phyloP scores from a whole-genome alignment of 2,888 invertebrate genomes.

The Diarsia mendica region DNA sequence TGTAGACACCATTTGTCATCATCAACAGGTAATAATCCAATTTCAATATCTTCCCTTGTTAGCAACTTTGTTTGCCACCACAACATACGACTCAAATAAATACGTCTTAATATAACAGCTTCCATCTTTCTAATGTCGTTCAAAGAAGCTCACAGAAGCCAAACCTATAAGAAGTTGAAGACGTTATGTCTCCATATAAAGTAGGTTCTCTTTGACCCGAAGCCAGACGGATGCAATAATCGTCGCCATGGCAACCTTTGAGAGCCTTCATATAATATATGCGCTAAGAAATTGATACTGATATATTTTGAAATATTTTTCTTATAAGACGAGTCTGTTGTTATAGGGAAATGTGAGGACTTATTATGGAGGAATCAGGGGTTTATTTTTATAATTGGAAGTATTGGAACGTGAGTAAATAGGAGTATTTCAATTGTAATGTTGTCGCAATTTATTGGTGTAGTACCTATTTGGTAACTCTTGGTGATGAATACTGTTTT shows the following conservation, averaged over 20 bases:
- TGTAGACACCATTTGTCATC: background rate
- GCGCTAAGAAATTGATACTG: conserved; percentile 48
- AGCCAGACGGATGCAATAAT: conserved; percentile 58
- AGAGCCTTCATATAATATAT: conserved; percentile 40
- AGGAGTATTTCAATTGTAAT: background rate
- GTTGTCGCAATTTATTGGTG: background rate
- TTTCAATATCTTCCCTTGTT: background rate
- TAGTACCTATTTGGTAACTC: too few relatives aligned
- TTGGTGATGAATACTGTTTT: background rate
- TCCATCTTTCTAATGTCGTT: conserved; percentile 19
- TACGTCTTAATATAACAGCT: background rate
- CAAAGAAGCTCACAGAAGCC: conserved; percentile 42
- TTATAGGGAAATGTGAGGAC: background rate
- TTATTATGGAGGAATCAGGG: background rate
- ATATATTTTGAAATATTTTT: conserved; percentile 47
- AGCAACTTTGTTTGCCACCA: background rate
- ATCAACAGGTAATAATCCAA: background rate
- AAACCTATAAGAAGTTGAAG: conserved; percentile 41
- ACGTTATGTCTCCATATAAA: conserved; percentile 41
- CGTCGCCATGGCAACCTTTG: conserved; percentile 63
- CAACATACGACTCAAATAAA: conserved; percentile 2
- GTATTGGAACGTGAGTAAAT: background rate
- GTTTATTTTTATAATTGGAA: conserved; percentile 15
- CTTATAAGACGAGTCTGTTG: background rate
- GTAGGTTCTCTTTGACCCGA: conserved; percentile 44